Percentiles rank a stretch among this genome's conserved stretches.
Conservation (phyloP, 2,888 invertebrate genomes). For the Schizotus pectinicornis region DNA sequence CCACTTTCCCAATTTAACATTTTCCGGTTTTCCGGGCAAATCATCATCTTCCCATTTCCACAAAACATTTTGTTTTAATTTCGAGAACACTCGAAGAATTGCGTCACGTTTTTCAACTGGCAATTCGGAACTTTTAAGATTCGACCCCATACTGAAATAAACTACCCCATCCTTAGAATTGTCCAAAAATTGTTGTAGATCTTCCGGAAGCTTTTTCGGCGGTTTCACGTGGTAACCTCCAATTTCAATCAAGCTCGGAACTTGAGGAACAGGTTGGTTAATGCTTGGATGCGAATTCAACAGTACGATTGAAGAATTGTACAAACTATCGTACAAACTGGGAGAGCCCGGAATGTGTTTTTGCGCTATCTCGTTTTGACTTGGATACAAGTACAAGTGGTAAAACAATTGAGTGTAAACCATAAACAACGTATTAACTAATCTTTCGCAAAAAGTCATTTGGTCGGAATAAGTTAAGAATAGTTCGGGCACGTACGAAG, state of each 20-base stretch:
- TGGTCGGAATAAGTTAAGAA: conserved; percentile 52
- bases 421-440: conserved; percentile 57
- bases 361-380: conserved; percentile 40
- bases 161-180: conserved; percentile 62
- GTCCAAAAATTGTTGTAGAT: conserved; percentile 62
- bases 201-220: conserved; percentile 45
- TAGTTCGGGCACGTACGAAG: conserved; percentile 61
- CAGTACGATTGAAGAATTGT: conserved; percentile 44
- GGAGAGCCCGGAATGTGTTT: conserved; percentile 42
- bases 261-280: conserved; percentile 58
- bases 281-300: conserved; percentile 60
- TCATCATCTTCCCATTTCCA: conserved; percentile 72
- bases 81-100: conserved; percentile 64
- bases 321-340: conserved; percentile 36
- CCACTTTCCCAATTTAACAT: conserved; percentile 53
- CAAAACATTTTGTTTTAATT: conserved; percentile 66
- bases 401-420: not conserved
- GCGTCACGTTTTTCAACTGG: conserved; percentile 60
- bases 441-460: conserved; percentile 61
- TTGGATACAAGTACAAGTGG: conserved; percentile 18
- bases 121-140: conserved; percentile 64
- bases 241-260: conserved; percentile 64
- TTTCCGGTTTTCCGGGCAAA: conserved; percentile 44
- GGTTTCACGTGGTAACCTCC: conserved; percentile 61
- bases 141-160: conserved; percentile 67